Evolutionary conservation across 2,797 vertebrate genomes (phyloP), one percentile per base, ranked within the genome.

Genomic region (Chaenodraco wilsoni): DNA sequence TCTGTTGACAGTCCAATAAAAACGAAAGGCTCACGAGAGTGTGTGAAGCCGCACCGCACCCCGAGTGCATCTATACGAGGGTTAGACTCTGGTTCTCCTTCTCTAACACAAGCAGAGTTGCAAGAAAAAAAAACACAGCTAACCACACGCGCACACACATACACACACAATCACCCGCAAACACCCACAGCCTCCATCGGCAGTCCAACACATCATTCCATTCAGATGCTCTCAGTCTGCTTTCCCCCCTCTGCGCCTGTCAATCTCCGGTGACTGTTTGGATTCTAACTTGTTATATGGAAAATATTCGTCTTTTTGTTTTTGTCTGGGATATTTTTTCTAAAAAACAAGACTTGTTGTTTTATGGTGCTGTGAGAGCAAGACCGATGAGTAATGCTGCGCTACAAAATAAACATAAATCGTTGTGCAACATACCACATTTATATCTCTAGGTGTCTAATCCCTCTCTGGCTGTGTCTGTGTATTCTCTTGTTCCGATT

Each of bases 191-290:
- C 69, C 79, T 82, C 81, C 65, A 75, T 78, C 73, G 79, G 77
- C 62, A 16, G 65, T 76, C 76, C 82, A 83, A 82, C 70, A 80
- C 69, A 82, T 84, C 87, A 89, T 86, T 87, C 79, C 78, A 75
- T 79, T 87, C 13, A 56, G 79, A 87, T 90, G 81, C 76, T 81
- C 72, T 84, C 82, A 87, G 82, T 17, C 76, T 68, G 41, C 62
- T 75, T 60, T 84, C 52, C 72, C 44, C 72, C 40, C 27, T 72
- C 63, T 65, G 72, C 3, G 45, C 70, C 83, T 79, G 82, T 89
- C 88, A 84, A 82, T 87, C 77, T 84, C 65, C 19, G 12, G 66
- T 79, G 85, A 81, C 80, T 85, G 76, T 79, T 89, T 89, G 84
- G 84, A 88, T 85, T 45, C 21, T 7, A 54, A 79, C 72, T 76